Evolutionary conservation across 2,888 invertebrate genomes (phyloP).

Genomic region (Luperina testacea): DNA sequence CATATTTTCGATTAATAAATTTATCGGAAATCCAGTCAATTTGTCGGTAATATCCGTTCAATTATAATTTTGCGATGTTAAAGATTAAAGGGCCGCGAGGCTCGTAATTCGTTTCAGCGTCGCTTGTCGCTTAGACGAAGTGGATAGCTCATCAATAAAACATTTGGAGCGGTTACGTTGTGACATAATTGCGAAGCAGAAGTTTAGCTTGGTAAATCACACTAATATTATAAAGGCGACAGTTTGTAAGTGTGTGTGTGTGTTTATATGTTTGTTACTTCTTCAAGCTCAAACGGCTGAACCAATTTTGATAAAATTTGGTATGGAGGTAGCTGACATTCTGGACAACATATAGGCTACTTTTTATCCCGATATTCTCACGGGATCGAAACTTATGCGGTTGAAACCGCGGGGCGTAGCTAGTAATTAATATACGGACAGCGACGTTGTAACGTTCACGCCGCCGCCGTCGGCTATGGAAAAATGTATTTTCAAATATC

Average conservation of each 20-base stretch:
- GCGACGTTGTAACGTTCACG: too few species aligned
- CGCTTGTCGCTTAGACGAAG: slow-evolving; percentile 26
- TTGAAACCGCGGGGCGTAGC: too few species aligned
- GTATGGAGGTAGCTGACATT: too few species aligned
- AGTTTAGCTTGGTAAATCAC: slow-evolving; percentile 1
- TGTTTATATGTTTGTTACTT: too few species aligned
- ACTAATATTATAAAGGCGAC: too few species aligned
- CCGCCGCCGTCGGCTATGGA: background rate
- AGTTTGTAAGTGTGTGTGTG: too few species aligned
- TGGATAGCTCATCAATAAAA: slow-evolving; percentile 51
- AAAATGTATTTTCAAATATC: background rate
- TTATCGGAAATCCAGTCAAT: slow-evolving; percentile 1
- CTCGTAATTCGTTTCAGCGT: slow-evolving; percentile 9
- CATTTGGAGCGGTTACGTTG: slow-evolving; percentile 38
- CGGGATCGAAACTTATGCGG: too few species aligned
- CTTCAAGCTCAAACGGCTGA: too few species aligned
- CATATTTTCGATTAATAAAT: background rate
- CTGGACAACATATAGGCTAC: too few species aligned
- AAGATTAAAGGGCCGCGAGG: slow-evolving; percentile 26
- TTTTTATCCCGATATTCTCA: too few species aligned
- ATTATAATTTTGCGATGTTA: slow-evolving; percentile 39
- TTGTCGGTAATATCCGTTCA: slow-evolving; percentile 15
- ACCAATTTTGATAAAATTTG: too few species aligned
- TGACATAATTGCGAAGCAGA: background rate
- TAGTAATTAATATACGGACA: background rate